A percentile compares a stretch with the other conserved stretches of the same genome.
Conservation (phyloP, 2,113 vertebrate species). For the Sphyrna mokarran region DNA sequence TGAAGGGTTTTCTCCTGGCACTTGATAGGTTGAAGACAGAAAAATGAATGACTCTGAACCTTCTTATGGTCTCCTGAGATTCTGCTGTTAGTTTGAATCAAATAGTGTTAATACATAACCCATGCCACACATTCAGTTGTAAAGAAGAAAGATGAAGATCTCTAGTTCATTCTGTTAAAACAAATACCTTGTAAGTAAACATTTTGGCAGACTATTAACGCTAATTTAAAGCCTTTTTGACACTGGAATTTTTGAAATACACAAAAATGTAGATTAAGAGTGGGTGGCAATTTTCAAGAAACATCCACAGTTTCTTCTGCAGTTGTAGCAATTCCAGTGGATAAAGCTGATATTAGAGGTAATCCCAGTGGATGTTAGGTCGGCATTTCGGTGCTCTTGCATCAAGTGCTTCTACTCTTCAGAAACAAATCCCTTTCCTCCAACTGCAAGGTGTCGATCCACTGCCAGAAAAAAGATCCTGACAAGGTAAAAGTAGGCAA, state of each 20-base stretch:
- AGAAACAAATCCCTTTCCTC: background rate
- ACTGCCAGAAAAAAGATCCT: background rate
- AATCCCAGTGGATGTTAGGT: background rate
- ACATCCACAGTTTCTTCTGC: background rate
- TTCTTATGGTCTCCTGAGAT: background rate
- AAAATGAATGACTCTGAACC: background rate
- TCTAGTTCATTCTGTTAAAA: background rate
- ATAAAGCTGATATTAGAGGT: background rate
- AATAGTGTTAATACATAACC: background rate
- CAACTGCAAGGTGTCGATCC: background rate
- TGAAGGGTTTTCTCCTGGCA: background rate
- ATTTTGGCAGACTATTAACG: background rate
- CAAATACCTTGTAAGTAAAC: background rate
- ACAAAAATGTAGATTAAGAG: background rate
- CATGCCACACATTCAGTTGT: background rate
- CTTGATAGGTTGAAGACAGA: too few species aligned
- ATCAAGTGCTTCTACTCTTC: background rate
- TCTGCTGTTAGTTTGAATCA: background rate
- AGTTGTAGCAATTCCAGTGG: background rate
- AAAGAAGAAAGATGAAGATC: background rate
- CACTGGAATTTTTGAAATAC: background rate
- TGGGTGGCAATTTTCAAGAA: background rate
- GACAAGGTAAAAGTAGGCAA: background rate
- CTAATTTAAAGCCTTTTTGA: background rate
- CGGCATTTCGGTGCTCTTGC: background rate